Evolutionary conservation across 2,888 invertebrate species (phyloP), one percentile per base, ranked within the genome.

Genomic region (Stictocephala bisonia): DNA sequence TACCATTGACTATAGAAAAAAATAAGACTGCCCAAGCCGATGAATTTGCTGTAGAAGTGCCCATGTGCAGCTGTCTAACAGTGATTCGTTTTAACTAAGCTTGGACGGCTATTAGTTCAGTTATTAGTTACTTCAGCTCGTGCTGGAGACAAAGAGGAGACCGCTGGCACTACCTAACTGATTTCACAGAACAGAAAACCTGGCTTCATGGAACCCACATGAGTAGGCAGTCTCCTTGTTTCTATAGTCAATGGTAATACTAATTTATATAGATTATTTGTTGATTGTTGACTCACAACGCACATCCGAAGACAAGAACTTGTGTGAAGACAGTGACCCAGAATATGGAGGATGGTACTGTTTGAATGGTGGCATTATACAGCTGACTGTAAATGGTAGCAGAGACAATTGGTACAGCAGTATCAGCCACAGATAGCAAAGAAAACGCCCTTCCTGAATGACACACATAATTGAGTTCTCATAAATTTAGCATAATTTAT

Each of bases 351-450:
- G 87, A 87, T 4, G 90, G 87, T 2, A 83, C 78, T 0, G 87
- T 86, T 60, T 87, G 81, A 18, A 92, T 85, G 0, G 92, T 91
- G 0, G 88, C 88, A 75, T 90, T 90, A 83, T 93, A 94, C 0
- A 92, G 84, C 82, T 92, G 91, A 15, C 90, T 87, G 82, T 93
- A 94, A 44, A 92, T 84, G 1, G 90, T 86, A 0, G 92, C 90
- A 3, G 93, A 93, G 72, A 93, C 86, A 80, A 94, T 86, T 0
- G 91, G 93, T 41, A 93, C 90, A 0, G 93, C 92, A 81, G 93
- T 93, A 81, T 94, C 93, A 82, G 92, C 93, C 0, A 93, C 93
- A 0, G 93, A 89, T 6, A 94, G 84, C 75, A 94, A 86, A 0
- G 93, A 91, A 81, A 92, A 93, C 0, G 91, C 89, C 82, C 92